phyloP scores from a whole-genome alignment of 2,113 vertebrate species.

The Ceyx margarethae region DNA sequence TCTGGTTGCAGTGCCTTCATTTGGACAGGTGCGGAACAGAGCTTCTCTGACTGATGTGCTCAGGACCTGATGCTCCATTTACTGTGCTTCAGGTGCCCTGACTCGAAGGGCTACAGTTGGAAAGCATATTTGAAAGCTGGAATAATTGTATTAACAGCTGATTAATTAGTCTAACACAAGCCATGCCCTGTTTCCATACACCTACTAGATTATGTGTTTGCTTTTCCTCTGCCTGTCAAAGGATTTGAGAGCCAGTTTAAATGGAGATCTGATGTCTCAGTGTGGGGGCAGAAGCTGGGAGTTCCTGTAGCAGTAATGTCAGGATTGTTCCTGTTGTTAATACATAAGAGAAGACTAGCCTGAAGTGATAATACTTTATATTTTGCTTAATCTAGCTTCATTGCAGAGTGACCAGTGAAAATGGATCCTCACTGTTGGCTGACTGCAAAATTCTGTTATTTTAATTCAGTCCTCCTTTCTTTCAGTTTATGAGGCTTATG shows the following conservation, averaged over 20 bases:
- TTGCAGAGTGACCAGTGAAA: background rate
- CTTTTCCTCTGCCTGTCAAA: background rate
- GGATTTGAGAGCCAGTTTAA: background rate
- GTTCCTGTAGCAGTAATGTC: background rate
- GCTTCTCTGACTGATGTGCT: background rate
- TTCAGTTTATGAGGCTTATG: constrained; percentile 1
- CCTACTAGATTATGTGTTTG: background rate
- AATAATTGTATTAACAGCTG: background rate
- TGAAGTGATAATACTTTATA: background rate
- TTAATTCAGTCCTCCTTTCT: background rate
- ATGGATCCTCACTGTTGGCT: background rate
- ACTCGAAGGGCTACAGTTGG: background rate
- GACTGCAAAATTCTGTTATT: background rate
- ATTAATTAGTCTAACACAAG: background rate
- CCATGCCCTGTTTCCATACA: background rate
- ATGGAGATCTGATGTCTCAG: background rate
- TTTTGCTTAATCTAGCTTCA: background rate
- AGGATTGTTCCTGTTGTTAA: constrained; percentile 10
- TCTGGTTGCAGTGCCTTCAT: background rate
- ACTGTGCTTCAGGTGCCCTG: background rate
- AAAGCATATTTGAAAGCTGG: background rate
- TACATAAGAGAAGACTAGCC: background rate
- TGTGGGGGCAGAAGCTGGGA: background rate
- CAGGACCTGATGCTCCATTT: background rate
- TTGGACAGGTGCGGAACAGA: background rate